A percentile compares a stretch with the other conserved stretches of the same genome.
These are phyloP conservation scores for Neoascia interrupta DNA, from an alignment of 2,888 invertebrate species.

Conservation along the genomic window DNA sequence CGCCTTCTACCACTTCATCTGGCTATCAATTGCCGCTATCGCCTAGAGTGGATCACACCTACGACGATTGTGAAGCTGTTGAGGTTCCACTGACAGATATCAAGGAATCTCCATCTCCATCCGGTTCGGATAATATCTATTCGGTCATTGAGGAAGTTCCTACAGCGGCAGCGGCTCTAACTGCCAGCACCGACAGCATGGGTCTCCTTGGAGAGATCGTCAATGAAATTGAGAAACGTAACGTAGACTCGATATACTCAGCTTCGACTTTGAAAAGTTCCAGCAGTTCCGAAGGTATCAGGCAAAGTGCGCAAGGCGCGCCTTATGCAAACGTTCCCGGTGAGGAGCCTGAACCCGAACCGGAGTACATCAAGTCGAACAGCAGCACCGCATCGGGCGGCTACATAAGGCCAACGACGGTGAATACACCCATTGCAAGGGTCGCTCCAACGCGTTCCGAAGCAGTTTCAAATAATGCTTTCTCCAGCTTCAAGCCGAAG, in stretches of 20 bases:
- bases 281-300: constrained; percentile 74
- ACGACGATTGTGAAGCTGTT: constrained; percentile 88
- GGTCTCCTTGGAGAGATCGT: constrained; percentile 92
- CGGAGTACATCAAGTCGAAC: constrained; percentile 83
- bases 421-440: constrained; percentile 83
- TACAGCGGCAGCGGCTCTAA: constrained; percentile 76
- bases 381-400: constrained; percentile 86
- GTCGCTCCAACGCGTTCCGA: constrained; percentile 78
- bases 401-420: constrained; percentile 86
- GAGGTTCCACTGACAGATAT: constrained; percentile 83
- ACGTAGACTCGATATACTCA: constrained; percentile 93
- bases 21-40: constrained; percentile 82
- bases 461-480: constrained; percentile 74
- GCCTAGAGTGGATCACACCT: constrained; percentile 81
- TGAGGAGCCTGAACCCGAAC: constrained; percentile 79
- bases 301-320: constrained; percentile 30
- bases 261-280: constrained; percentile 86
- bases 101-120: constrained; percentile 82
- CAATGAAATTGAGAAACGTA: constrained; percentile 91
- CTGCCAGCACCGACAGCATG: constrained; percentile 82
- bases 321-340: constrained; percentile 43
- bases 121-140: constrained; percentile 88
- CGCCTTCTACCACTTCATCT: constrained; percentile 80
- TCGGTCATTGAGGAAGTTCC: constrained; percentile 92
- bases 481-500: constrained; percentile 78